Percentiles rank a stretch among this genome's conserved stretches.
phyloP scores from a whole-genome alignment of 2,113 vertebrate species.

The Barnardius zonarius region DNA sequence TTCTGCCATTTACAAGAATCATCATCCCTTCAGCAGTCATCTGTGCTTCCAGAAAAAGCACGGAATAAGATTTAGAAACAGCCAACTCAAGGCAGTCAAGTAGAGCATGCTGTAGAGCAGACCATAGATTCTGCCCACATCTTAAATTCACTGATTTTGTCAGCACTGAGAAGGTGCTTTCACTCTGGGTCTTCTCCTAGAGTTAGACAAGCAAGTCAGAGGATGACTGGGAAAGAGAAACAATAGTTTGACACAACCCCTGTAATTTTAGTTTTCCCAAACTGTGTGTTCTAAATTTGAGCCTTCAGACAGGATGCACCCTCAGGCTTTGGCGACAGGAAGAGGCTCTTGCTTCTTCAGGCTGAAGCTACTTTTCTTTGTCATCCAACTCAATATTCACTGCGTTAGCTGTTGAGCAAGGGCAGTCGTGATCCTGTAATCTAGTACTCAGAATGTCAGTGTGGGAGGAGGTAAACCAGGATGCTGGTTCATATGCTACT shows the following conservation, averaged over 20 bases:
- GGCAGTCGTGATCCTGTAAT: not conserved
- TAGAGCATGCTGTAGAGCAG: not conserved
- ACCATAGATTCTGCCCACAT: not conserved
- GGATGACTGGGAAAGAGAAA: not conserved
- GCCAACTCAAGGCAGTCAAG: not conserved
- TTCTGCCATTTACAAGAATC: not conserved
- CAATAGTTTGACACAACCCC: not conserved
- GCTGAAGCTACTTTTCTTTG: not conserved
- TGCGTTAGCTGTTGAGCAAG: not conserved
- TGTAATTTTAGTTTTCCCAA: not conserved
- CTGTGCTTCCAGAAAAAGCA: not conserved
- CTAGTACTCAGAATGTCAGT: not conserved
- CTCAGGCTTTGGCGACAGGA: not conserved
- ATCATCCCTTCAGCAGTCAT: not conserved
- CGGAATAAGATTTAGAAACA: not conserved
- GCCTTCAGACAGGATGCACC: not conserved
- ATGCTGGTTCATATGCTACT: not conserved
- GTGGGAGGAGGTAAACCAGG: not conserved
- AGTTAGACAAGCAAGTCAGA: not conserved
- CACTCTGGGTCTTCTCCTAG: not conserved
- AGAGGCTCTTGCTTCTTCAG: not conserved
- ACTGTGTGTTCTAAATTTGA: not conserved
- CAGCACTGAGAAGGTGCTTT: not conserved
- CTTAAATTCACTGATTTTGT: not conserved
- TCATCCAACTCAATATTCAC: not conserved